Percentiles rank a stretch among this genome's conserved stretches.
These are phyloP conservation scores for Heliornis fulica DNA, from an alignment of 2,113 vertebrate genomes.

Conservation along the genomic window DNA sequence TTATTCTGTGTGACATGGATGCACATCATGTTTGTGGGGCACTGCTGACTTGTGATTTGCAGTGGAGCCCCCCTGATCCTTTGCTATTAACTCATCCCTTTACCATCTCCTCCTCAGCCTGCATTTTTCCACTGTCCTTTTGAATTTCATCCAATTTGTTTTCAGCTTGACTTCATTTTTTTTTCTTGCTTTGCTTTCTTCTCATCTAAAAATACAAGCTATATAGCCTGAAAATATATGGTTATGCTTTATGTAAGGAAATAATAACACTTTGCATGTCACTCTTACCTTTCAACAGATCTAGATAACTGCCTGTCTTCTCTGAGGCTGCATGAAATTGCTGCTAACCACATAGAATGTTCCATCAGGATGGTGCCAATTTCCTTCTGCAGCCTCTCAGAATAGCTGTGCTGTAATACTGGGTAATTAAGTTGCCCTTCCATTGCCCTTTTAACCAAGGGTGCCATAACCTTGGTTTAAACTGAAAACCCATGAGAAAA, in stretches of 20 bases:
- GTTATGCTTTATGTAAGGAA: not conserved
- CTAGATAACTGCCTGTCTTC: slow-evolving; percentile 4
- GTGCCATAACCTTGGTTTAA: not conserved
- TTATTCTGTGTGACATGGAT: not conserved
- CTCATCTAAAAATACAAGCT: slow-evolving; percentile 1
- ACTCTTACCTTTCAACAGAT: slow-evolving; percentile 8
- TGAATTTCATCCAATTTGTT: slow-evolving; percentile 6
- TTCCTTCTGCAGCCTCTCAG: not conserved
- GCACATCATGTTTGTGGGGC: fast-evolving
- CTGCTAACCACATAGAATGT: slow-evolving; percentile 11
- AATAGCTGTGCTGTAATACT: not conserved
- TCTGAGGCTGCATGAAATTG: not conserved
- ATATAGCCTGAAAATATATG: not conserved
- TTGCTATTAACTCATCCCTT: not conserved
- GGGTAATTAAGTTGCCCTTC: slow-evolving; percentile 24
- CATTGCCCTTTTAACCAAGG: slow-evolving; percentile 11
- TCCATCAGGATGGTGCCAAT: not conserved
- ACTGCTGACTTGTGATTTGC: not conserved
- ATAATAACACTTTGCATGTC: not conserved
- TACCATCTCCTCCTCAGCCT: not conserved
- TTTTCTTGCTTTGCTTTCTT: not conserved
- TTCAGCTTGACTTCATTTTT: not conserved
- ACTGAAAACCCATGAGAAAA: not conserved
- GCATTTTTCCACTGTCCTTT: slow-evolving; percentile 21
- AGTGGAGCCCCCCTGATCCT: not conserved